Evolutionary conservation across 1,140 invertebrate genomes (phyloP), one percentile per base, ranked within the genome.

Genomic region (Phenacoccus solenopsis): DNA sequence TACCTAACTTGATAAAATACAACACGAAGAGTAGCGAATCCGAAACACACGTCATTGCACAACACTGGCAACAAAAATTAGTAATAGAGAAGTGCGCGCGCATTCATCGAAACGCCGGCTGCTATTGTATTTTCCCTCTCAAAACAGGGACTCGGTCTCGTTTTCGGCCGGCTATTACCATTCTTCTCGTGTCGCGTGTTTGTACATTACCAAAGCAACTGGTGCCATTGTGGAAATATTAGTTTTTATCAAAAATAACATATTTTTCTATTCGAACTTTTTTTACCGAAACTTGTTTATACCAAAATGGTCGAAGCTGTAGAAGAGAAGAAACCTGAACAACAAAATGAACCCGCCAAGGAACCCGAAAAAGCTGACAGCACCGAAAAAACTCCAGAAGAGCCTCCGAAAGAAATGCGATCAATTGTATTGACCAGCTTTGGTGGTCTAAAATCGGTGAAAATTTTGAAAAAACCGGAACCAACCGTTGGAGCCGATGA

Each of bases 381-480:
- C 16, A 82, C 84, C 71, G 82, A 86, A 74, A 84, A 82, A 73
- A 79, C 81, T 73, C 83, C 84, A 69, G 77, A 79, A 70, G 81
- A 83, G 73, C 83, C 86, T 70, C 83, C 83, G 30, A 89, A 90
- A 79, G 88, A 92, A 80, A 91, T 92, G 89, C 83, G 87, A 79
- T 87, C 87, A 72, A 85, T 94, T 72, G 87, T 92, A 72, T 82
- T 93, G 70, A 88, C 86, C 68, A 86, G 88, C 75, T 93, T 92
- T 79, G 91, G 91, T 25, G 90, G 90, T 27, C 82, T 91, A 67
- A 92, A 92, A 78, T 87, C 87, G 78, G 85, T 93, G 75, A 92
- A 92, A 80, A 86, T 89, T 68, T 82, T 87, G 74, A 89, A 86
- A 78, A 90, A 89, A 77, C 87, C 89, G 13, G 88, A 91, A 78